These are phyloP conservation scores for Diphyllodes magnificus DNA, from an alignment of 2,113 vertebrate genomes.

Conservation along the genomic window DNA sequence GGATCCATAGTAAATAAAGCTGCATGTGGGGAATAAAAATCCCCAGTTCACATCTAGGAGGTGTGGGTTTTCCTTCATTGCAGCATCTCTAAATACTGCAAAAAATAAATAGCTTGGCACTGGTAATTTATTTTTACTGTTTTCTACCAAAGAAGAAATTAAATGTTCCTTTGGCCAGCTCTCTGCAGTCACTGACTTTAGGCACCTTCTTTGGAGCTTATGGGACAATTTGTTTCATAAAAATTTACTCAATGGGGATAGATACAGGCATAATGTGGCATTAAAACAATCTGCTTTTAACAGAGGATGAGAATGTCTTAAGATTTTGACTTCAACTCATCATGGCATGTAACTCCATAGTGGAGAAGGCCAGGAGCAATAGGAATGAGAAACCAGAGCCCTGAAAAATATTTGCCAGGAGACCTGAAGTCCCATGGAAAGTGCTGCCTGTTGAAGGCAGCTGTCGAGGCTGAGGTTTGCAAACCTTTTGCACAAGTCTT, in stretches of 20 bases:
- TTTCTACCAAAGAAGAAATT: slow-evolving; percentile 11
- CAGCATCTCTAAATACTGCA: background rate
- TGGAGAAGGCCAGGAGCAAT: background rate
- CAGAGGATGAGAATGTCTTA: background rate
- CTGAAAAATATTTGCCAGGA: background rate
- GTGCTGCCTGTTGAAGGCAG: background rate
- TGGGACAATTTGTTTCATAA: background rate
- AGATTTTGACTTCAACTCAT: too few relatives aligned
- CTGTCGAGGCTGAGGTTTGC: background rate
- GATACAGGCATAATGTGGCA: background rate
- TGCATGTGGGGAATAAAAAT: slow-evolving; percentile 19
- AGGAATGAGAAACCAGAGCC: background rate
- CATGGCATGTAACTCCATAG: background rate
- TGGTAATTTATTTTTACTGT: background rate
- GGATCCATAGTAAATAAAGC: background rate
- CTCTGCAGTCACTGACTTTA: background rate
- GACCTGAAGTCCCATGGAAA: background rate
- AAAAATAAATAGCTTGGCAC: background rate
- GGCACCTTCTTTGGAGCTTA: background rate
- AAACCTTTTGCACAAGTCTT: background rate
- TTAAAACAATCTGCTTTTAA: background rate
- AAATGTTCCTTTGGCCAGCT: background rate
- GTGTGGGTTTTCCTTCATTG: slow-evolving; percentile 3
- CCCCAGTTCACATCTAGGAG: background rate
- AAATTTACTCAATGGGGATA: background rate